Conservation (phyloP, 2,113 vertebrate species). For the Corythaeola cristata region DNA sequence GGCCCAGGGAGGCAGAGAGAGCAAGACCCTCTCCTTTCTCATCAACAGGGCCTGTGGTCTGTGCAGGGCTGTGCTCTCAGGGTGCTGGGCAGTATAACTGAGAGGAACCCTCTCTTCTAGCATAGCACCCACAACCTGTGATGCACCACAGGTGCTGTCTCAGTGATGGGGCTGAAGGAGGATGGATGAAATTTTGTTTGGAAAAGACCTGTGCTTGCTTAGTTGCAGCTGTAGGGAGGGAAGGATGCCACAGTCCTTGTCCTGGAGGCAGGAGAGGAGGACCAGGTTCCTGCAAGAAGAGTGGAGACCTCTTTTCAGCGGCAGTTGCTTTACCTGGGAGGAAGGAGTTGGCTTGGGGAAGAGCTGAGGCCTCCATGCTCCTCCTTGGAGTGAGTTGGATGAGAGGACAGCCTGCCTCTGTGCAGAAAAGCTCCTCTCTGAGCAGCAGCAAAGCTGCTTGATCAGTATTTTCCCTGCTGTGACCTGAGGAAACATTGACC, state of each 20-base stretch:
- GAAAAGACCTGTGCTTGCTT: background rate
- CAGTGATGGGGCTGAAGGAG: background rate
- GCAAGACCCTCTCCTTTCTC: background rate
- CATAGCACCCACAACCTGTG: rapidly evolving
- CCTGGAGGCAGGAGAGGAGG: background rate
- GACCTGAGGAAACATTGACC: background rate
- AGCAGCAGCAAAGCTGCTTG: background rate
- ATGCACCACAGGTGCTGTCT: rapidly evolving
- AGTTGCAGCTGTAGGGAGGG: background rate
- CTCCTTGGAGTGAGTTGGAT: background rate
- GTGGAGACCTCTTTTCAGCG: background rate
- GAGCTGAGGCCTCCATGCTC: rapidly evolving
- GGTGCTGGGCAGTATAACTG: background rate
- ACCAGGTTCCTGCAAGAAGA: background rate
- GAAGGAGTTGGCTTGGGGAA: background rate
- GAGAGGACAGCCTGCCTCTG: background rate
- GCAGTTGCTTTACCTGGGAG: background rate
- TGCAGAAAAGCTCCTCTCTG: background rate
- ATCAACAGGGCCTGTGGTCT: background rate
- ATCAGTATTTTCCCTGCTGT: background rate
- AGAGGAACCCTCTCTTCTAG: background rate
- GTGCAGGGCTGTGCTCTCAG: background rate
- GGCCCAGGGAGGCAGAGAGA: background rate
- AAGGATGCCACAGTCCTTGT: background rate
- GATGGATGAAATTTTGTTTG: background rate